Percentiles rank a stretch among this genome's conserved stretches.
phyloP scores from a whole-genome alignment of 1,140 invertebrate species.

The Cryptotermes secundus region DNA sequence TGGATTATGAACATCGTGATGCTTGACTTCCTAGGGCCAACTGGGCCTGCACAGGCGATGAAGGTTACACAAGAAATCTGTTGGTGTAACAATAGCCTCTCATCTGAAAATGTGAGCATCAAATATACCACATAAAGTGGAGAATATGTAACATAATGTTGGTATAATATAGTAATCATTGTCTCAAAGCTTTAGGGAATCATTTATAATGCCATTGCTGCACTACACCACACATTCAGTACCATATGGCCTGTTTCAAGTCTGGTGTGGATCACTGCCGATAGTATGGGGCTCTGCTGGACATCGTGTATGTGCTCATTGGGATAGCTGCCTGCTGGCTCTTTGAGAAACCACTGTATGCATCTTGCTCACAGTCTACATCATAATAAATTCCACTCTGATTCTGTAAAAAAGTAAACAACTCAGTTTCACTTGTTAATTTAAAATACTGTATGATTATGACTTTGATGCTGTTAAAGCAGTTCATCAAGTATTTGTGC shows the following conservation, averaged over 20 bases:
- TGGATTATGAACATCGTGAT: too few species aligned
- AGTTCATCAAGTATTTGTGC: background rate
- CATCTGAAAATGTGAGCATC: too few species aligned
- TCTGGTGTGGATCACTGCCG: conserved; percentile 40
- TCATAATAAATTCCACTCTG: conserved; percentile 87
- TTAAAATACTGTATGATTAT: background rate
- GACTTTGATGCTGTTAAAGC: background rate
- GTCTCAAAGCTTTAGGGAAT: too few species aligned
- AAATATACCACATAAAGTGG: too few species aligned
- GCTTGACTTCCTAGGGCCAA: too few species aligned
- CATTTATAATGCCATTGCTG: too few species aligned
- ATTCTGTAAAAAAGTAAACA: conserved; percentile 55
- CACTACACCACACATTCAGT: too few species aligned
- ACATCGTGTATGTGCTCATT: conserved; percentile 60
- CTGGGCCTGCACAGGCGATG: too few species aligned
- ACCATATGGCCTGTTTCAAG: background rate
- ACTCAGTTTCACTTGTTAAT: background rate
- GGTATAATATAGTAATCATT: too few species aligned
- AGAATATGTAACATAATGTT: too few species aligned
- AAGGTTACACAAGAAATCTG: too few species aligned
- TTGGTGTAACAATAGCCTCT: too few species aligned
- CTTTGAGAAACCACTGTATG: conserved; percentile 44
- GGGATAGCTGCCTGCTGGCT: conserved; percentile 58
- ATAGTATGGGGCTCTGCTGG: conserved; percentile 45
- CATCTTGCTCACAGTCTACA: conserved; percentile 74